phyloP scores from a whole-genome alignment of 2,113 vertebrate species.

The Hippopotamus amphibius region DNA sequence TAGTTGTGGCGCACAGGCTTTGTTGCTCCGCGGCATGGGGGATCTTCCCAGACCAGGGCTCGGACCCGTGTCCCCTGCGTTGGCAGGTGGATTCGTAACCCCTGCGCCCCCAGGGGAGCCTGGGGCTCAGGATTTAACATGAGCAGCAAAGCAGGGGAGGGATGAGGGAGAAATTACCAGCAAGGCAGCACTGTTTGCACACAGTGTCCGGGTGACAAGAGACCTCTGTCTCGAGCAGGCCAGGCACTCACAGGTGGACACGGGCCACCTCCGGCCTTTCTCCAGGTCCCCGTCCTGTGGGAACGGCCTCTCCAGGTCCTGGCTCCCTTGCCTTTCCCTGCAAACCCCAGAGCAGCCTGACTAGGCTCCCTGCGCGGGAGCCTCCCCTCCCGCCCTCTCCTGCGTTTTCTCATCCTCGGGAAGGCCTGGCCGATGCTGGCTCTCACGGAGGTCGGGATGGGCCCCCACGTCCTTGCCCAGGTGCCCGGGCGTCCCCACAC shows the following conservation, averaged over 20 bases:
- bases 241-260: fast-evolving
- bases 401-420: not conserved
- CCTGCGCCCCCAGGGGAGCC: too few species aligned
- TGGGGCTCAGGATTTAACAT: fast-evolving
- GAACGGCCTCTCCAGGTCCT: fast-evolving
- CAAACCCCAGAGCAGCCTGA: not conserved
- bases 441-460: fast-evolving
- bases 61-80: too few species aligned
- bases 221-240: too few species aligned
- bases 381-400: fast-evolving
- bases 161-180: fast-evolving
- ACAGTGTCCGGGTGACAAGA: fast-evolving
- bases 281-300: not conserved
- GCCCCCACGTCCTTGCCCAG: fast-evolving
- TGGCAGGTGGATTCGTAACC: too few species aligned
- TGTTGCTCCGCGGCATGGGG: too few species aligned
- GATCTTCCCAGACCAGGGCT: too few species aligned
- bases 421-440: not conserved
- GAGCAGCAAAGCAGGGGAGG: not conserved
- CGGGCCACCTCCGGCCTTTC: fast-evolving
- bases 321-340: not conserved
- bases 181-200: not conserved
- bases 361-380: fast-evolving
- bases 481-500: not conserved
- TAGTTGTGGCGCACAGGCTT: too few species aligned